Percentiles rank a stretch among this genome's conserved stretches.
These are phyloP conservation scores for Celastrina argiolus DNA, from an alignment of 2,888 invertebrate species.

Conservation along the genomic window DNA sequence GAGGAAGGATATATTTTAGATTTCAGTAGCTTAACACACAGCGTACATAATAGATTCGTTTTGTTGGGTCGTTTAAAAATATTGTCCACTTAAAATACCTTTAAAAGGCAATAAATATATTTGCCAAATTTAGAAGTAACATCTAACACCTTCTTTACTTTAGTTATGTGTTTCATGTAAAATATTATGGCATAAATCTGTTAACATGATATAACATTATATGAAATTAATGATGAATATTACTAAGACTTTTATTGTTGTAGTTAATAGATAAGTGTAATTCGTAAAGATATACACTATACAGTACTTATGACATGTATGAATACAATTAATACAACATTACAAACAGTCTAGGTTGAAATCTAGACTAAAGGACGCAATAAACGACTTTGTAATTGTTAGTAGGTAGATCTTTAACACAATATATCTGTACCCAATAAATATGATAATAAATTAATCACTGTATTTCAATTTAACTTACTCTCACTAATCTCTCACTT, in stretches of 20 bases:
- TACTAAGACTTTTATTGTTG: neutral
- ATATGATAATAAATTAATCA: conserved; percentile 24
- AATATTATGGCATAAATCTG: no score
- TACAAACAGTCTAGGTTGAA: neutral
- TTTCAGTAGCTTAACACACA: no score
- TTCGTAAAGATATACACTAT: neutral
- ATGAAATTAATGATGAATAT: neutral
- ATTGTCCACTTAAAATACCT: no score
- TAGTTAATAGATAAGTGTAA: neutral
- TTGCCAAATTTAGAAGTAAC: no score
- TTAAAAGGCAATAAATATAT: no score
- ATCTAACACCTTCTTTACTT: no score
- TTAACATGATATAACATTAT: neutral
- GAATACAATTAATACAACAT: conserved; percentile 1
- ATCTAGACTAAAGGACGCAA: conserved; percentile 8
- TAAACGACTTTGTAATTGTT: conserved; percentile 23
- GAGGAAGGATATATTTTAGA: no score
- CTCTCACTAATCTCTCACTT: neutral
- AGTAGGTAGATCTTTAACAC: conserved; percentile 14
- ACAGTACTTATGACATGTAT: neutral
- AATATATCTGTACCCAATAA: conserved; percentile 22
- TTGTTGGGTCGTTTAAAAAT: no score
- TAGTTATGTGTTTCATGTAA: no score
- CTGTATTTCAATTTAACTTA: neutral
- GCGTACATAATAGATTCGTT: no score